Base-by-base conservation (phyloP, 1,140 invertebrate genomes). In the Hyphantria cunea region DNA sequence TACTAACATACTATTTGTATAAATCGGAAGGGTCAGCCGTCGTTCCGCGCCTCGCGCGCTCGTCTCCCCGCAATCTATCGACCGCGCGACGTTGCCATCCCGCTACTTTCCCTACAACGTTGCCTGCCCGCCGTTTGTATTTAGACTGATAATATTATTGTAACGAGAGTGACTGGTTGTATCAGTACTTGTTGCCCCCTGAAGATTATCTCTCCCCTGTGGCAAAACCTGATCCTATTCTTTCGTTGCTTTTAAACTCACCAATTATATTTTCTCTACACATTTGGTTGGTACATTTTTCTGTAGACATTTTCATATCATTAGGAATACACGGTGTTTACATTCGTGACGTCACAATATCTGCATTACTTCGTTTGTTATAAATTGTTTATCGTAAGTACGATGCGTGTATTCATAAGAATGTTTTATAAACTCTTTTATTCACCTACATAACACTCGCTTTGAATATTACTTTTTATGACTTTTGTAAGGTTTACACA, bases 11-110 rank as follows among this genome's bases (percentile, higher is more conserved):
- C 41, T 48, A 39, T 44, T 52, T 44, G 55, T 64, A 12, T 52
- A 56, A 54, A 55, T 69, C 50, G 66, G 72, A 72, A 72, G 72
- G 72, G 72, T 75, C 72, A 72, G 52, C 63, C 64, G 51, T 47
- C 64, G 51, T 39, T 53, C 42, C 58, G 52, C 63, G 53, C 56
- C 17, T 25, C 52, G 14, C 51, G 9, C 51, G 50, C 32, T 60
- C 17, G 39, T 33, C n/a, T 14, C 60, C 54, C 61, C 68, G 44
- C 59, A 15, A 17, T 42, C 17, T 68, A 72, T 72, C 70, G 70
- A 72, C 64, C 66, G 63, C 52, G 70, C 71, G 68, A 54, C 70
- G 79, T 82, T 82, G 79, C 79, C 76, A 64, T 62, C 10, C 60
- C 73, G 71, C 64, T 53, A 64, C 56, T 67, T 60, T 64, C 69